phyloP scores from a whole-genome alignment of 2,113 vertebrate species.

The Thalassarche chlororhynchos region DNA sequence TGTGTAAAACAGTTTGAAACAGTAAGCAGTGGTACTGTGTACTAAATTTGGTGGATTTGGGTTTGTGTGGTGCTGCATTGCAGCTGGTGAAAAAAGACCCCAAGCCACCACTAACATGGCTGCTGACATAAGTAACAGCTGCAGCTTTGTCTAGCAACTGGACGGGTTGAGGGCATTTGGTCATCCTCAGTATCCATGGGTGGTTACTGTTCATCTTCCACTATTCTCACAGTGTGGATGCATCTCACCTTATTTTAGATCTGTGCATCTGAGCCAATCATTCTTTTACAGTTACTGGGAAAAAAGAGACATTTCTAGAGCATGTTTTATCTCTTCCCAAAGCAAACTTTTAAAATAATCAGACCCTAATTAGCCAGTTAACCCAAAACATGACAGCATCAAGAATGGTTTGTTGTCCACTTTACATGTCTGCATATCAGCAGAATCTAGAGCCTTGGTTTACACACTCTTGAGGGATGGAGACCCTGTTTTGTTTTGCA shows the following conservation, averaged over 20 bases:
- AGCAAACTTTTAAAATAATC: background rate
- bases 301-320: background rate
- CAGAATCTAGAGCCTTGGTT: background rate
- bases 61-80: background rate
- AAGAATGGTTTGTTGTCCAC: background rate
- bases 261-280: background rate
- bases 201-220: background rate
- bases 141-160: background rate
- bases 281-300: background rate
- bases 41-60: background rate
- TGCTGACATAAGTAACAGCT: background rate
- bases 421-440: background rate
- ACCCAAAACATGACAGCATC: background rate
- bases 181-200: background rate
- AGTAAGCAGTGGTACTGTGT: background rate
- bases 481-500: background rate
- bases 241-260: background rate
- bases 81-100: background rate
- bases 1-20: background rate
- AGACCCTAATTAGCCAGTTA: background rate
- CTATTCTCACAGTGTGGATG: background rate
- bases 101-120: background rate
- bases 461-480: background rate
- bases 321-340: background rate
- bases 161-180: background rate